phyloP scores from a whole-genome alignment of 2,888 invertebrate genomes.

The Tiphia femorata region DNA sequence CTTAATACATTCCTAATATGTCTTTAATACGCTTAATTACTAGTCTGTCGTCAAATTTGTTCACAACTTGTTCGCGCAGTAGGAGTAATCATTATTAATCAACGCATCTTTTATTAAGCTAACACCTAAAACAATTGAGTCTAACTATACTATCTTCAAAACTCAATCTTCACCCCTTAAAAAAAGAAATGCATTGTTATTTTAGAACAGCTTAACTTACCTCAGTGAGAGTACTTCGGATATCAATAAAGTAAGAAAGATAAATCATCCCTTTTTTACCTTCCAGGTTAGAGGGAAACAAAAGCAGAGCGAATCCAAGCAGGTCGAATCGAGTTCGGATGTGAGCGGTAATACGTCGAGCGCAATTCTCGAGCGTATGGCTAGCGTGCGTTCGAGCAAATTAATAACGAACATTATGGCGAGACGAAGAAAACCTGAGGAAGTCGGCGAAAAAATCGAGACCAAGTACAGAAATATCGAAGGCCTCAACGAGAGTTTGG shows the following conservation, averaged over 20 bases:
- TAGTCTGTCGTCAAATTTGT: background rate
- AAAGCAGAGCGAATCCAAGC: constrained; percentile 19
- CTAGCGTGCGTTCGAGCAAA: constrained; percentile 37
- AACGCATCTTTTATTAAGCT: too few species aligned
- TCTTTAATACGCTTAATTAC: too few species aligned
- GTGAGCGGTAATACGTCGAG: constrained; percentile 32
- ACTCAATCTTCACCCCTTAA: too few species aligned
- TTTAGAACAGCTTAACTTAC: too few species aligned
- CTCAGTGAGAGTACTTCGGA: too few species aligned
- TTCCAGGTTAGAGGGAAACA: constrained; percentile 17
- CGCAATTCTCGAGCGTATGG: constrained; percentile 13
- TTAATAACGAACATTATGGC: constrained; percentile 28
- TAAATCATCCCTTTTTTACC: too few species aligned
- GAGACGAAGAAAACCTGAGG: constrained; percentile 17
- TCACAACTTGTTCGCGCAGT: background rate
- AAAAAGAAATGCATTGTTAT: too few species aligned
- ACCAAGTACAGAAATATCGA: background rate
- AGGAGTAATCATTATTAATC: too few species aligned
- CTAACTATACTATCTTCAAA: too few species aligned
- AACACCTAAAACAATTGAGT: too few species aligned
- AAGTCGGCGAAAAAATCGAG: background rate
- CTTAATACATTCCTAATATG: too few species aligned
- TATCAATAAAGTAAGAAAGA: background rate
- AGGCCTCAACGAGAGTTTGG: too few species aligned
- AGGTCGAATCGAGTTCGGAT: constrained; percentile 33